Evolutionary conservation across 2,113 vertebrate genomes (phyloP).

Genomic region (Saimiri boliviensis): DNA sequence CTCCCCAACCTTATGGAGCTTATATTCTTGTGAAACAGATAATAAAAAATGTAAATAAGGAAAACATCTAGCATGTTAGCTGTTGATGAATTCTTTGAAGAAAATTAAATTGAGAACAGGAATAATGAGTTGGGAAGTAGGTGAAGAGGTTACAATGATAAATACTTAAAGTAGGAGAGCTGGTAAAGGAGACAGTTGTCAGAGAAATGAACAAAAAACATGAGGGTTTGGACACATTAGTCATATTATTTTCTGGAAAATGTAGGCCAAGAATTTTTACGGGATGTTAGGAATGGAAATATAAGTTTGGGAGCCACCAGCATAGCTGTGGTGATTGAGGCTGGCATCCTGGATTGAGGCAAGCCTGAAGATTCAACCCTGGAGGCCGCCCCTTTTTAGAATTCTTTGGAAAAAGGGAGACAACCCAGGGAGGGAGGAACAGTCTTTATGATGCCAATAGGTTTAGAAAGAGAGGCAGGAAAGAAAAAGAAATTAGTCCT

Average conservation of each 20-base stretch:
- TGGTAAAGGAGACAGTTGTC: background rate
- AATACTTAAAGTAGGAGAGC: background rate
- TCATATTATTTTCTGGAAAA: background rate
- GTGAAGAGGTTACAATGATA: background rate
- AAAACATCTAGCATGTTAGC: background rate
- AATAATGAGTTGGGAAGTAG: background rate
- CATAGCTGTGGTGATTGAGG: background rate
- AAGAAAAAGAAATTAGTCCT: background rate
- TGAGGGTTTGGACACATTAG: background rate
- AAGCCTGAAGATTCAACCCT: background rate
- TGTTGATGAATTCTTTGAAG: background rate
- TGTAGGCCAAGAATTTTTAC: background rate
- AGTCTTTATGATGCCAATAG: background rate
- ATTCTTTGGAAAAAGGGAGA: background rate
- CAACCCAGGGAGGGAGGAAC: background rate
- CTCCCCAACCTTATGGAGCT: background rate
- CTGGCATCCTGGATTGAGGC: background rate
- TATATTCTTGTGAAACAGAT: background rate
- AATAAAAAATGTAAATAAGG: background rate
- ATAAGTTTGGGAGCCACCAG: background rate
- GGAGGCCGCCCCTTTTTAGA: background rate
- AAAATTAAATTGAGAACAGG: constrained; percentile 3
- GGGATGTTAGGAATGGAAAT: background rate
- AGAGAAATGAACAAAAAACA: background rate
- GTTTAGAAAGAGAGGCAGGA: background rate